Evolutionary conservation across 2,797 vertebrate genomes (phyloP).

Genomic region (Psittacula derbiana): DNA sequence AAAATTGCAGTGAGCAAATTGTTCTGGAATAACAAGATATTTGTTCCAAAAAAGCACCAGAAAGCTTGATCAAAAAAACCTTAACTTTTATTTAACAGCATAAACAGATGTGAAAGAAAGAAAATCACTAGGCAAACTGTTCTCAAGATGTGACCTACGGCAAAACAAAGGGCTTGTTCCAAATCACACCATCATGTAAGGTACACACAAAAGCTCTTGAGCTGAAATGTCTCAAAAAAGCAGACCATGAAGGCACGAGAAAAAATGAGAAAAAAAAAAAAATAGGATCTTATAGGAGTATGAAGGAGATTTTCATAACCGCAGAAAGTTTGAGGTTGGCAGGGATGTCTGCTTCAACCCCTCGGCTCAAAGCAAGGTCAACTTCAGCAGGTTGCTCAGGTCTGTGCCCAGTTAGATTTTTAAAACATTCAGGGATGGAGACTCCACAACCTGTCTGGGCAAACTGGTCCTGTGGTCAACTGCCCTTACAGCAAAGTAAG

Average conservation of each 20-base stretch:
- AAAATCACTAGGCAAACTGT: conserved; percentile 6
- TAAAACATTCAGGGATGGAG: background rate
- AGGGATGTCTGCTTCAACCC: background rate
- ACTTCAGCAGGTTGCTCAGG: background rate
- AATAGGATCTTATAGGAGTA: background rate
- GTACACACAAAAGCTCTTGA: background rate
- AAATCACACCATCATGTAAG: background rate
- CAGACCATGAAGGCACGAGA: background rate
- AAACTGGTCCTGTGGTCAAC: background rate
- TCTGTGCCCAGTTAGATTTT: background rate
- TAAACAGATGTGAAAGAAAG: background rate
- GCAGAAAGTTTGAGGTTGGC: background rate
- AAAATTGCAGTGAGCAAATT: background rate
- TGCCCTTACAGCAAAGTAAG: background rate
- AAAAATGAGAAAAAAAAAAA: background rate
- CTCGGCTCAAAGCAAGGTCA: background rate
- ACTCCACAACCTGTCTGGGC: background rate
- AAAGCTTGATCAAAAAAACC: background rate
- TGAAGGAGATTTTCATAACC: background rate
- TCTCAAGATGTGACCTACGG: background rate
- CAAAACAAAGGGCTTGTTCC: background rate
- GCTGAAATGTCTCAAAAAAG: background rate
- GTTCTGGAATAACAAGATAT: conserved; percentile 13
- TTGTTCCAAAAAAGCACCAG: background rate
- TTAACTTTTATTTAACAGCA: background rate